phyloP scores from a whole-genome alignment of 1,140 invertebrate genomes.

The Cryptotermes secundus region DNA sequence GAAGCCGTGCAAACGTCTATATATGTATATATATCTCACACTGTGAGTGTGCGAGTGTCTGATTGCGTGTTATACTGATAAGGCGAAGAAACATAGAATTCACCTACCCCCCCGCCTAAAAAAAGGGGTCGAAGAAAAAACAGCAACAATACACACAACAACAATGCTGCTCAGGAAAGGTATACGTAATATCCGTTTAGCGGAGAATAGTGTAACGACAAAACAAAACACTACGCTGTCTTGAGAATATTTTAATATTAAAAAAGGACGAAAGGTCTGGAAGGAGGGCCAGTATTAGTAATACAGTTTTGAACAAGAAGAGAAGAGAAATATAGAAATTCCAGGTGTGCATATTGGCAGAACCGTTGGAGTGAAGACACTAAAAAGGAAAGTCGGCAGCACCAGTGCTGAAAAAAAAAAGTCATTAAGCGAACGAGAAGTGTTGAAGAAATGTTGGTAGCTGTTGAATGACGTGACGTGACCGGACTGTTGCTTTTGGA shows the following conservation, averaged over 20 bases:
- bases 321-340: neutral
- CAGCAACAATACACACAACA: neutral
- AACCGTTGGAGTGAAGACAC: neutral
- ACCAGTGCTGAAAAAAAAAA: neutral
- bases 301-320: neutral
- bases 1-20: neutral
- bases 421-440: neutral
- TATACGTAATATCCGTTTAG: neutral
- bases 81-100: too few species aligned
- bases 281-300: neutral
- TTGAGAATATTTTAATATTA: neutral
- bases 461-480: too few species aligned
- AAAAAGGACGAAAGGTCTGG: neutral
- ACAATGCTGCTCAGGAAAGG: neutral
- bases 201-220: neutral
- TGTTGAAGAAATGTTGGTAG: neutral
- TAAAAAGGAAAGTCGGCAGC: neutral
- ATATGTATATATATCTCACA: neutral
- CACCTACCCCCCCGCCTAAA: neutral
- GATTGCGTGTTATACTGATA: neutral
- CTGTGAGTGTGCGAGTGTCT: neutral
- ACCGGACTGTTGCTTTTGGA: neutral
- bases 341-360: neutral
- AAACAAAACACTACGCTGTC: neutral
- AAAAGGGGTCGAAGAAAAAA: neutral